Evolutionary conservation across 2,888 invertebrate species (phyloP).

Genomic region (Amphipoea lucens): DNA sequence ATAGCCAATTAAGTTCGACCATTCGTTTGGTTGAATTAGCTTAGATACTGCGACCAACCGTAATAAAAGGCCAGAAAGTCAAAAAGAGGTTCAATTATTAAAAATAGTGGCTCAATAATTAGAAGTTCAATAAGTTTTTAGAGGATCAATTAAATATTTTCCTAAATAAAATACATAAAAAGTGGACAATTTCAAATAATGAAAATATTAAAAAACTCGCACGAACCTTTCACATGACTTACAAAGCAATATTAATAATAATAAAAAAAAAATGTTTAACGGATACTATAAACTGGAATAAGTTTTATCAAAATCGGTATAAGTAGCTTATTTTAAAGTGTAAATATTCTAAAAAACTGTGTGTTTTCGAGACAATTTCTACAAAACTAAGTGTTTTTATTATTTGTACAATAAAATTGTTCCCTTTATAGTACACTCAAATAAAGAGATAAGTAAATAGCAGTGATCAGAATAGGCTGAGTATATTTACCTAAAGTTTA

Average conservation of each 20-base stretch:
- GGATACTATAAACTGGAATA: constrained; percentile 39
- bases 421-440: constrained; percentile 38
- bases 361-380: constrained; percentile 30
- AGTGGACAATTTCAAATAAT: not conserved
- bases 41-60: too few species aligned
- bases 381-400: constrained; percentile 36
- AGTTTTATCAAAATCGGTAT: constrained; percentile 58
- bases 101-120: too few species aligned
- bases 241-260: constrained; percentile 5
- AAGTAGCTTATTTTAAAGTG: constrained; percentile 38
- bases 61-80: too few species aligned
- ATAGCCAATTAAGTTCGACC: too few species aligned
- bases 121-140: too few species aligned
- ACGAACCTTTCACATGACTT: constrained; percentile 46
- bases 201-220: constrained; percentile 13
- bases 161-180: not conserved
- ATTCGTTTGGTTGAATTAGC: too few species aligned
- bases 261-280: not conserved
- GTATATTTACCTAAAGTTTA: too few species aligned
- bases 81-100: too few species aligned
- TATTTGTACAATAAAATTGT: constrained; percentile 55
- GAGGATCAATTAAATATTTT: too few species aligned
- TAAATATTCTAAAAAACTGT: constrained; percentile 52
- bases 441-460: constrained; percentile 1
- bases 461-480: too few species aligned